A percentile compares a stretch with the other conserved stretches of the same genome.
These are phyloP conservation scores for Dendroctonus valens DNA, from an alignment of 1,140 invertebrate genomes.

Conservation along the genomic window DNA sequence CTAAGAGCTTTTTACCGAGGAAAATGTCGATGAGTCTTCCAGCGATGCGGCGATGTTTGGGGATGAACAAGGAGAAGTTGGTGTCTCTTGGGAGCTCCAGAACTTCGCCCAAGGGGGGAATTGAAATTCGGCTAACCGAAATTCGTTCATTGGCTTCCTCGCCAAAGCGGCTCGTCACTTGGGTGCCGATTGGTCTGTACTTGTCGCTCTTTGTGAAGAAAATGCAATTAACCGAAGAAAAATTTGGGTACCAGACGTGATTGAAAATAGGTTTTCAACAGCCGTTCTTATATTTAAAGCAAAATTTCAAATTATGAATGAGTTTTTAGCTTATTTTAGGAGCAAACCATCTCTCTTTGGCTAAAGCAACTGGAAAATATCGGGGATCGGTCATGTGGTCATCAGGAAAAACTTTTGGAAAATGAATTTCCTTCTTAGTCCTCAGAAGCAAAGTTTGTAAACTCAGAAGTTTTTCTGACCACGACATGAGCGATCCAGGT, in stretches of 20 bases:
- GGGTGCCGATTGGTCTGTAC: conserved; percentile 33
- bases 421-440: no score
- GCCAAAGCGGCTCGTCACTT: conserved; percentile 54
- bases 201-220: conserved; percentile 26
- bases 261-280: no score
- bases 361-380: no score
- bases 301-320: no score
- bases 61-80: conserved; percentile 75
- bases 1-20: conserved; percentile 46
- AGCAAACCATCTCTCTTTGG: no score
- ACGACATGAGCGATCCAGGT: not conserved
- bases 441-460: no score
- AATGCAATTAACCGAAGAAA: not conserved
- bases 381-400: no score
- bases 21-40: conserved; percentile 71
- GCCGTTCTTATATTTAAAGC: no score
- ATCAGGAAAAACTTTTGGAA: no score
- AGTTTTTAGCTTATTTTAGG: no score
- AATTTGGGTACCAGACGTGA: no score
- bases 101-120: conserved; percentile 67
- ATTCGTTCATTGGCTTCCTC: conserved; percentile 56
- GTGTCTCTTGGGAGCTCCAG: conserved; percentile 64
- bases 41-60: conserved; percentile 67
- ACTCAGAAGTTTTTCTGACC: no score
- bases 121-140: conserved; percentile 63